These are phyloP conservation scores for Hemaris fuciformis DNA, from an alignment of 2,888 invertebrate genomes.

Conservation along the genomic window DNA sequence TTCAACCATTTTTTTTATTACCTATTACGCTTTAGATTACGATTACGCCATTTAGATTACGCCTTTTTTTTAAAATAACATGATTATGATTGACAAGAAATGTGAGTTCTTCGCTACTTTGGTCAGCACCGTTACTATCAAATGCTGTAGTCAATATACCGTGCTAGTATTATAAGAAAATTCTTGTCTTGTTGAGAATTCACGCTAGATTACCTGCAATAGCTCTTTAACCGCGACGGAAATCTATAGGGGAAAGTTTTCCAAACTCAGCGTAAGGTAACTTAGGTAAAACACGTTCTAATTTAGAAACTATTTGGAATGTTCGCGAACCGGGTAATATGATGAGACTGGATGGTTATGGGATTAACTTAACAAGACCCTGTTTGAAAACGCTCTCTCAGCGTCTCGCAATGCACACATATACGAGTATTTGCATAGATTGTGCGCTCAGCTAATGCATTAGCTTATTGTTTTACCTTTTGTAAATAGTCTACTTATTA, in stretches of 20 bases:
- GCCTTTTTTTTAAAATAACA: too few species aligned
- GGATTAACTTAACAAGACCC: slow-evolving; percentile 6
- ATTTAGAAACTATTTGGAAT: background rate
- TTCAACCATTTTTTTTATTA: too few species aligned
- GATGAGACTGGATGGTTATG: background rate
- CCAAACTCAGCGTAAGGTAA: background rate
- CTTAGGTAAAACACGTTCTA: slow-evolving; percentile 1
- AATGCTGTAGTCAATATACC: too few species aligned
- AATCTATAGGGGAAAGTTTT: background rate
- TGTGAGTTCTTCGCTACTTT: too few species aligned
- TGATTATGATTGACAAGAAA: too few species aligned
- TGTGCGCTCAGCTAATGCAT: background rate
- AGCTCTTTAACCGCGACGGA: background rate
- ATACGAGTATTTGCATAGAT: background rate
- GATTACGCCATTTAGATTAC: too few species aligned
- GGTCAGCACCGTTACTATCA: too few species aligned
- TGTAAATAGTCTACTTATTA: too few species aligned
- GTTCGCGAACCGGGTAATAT: background rate
- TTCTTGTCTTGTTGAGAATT: background rate
- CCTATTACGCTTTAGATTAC: too few species aligned
- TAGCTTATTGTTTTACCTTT: background rate
- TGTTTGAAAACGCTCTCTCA: background rate
- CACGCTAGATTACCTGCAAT: background rate
- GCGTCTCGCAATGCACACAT: background rate
- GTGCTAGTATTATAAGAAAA: background rate